These are phyloP conservation scores for Lydus trimaculatus DNA, from an alignment of 2,888 invertebrate species.

Conservation along the genomic window DNA sequence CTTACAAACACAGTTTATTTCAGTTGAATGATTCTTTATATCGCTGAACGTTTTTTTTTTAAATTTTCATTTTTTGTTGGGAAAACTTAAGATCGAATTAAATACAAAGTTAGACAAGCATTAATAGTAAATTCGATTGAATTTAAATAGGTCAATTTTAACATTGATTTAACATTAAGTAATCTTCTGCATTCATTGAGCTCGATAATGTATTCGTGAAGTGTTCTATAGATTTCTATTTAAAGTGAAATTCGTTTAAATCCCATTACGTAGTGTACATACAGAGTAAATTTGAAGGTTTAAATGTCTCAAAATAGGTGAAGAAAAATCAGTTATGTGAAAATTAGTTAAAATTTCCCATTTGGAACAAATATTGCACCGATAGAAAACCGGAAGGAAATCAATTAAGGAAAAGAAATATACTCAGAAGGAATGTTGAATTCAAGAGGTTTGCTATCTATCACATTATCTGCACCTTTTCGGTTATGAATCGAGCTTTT, in stretches of 20 bases:
- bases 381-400: background rate
- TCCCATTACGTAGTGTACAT: background rate
- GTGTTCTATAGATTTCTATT: constrained; percentile 52
- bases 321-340: background rate
- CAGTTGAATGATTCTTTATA: background rate
- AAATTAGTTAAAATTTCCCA: background rate
- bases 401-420: background rate
- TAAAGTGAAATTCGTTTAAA: constrained; percentile 40
- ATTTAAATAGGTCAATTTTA: constrained; percentile 54
- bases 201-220: constrained; percentile 49
- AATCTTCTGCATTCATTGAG: constrained; percentile 44
- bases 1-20: constrained; percentile 19
- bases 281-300: background rate
- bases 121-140: constrained; percentile 50
- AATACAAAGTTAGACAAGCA: constrained; percentile 13
- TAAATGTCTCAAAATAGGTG: background rate
- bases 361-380: background rate
- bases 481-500: background rate
- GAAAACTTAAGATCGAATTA: too few species aligned
- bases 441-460: background rate
- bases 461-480: background rate
- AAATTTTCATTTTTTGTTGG: background rate
- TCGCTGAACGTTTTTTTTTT: background rate
- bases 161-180: constrained; percentile 54
- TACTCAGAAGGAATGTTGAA: background rate